phyloP scores from a whole-genome alignment of 2,797 vertebrate species.

The Luscinia megarhynchos region DNA sequence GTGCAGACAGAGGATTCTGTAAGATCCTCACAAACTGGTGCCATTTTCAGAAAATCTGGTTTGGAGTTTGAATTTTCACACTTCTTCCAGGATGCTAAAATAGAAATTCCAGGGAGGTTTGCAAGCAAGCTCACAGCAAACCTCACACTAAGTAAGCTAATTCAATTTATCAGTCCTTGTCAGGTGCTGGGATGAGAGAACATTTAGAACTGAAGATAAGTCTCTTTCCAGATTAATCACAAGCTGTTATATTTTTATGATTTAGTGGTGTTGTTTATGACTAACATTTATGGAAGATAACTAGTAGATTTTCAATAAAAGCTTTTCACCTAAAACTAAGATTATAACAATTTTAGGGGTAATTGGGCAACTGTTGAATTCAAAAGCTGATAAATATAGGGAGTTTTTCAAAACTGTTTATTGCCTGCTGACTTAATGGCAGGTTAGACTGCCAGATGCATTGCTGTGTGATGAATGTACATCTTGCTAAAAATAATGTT shows the following conservation, averaged over 20 bases:
- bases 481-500: conserved; percentile 11
- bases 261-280: conserved; percentile 51
- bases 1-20: background rate
- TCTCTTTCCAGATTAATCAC: conserved; percentile 41
- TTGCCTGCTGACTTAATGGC: conserved; percentile 40
- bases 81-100: background rate
- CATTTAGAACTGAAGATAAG: conserved; percentile 34
- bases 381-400: conserved; percentile 32
- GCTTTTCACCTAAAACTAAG: conserved; percentile 45
- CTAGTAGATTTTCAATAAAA: conserved; percentile 33
- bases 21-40: background rate
- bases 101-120: background rate
- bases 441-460: conserved; percentile 60
- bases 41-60: background rate
- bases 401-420: background rate
- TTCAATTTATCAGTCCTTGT: conserved; percentile 47
- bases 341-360: conserved; percentile 50
- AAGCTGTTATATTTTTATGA: conserved; percentile 56
- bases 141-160: conserved; percentile 10
- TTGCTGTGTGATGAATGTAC: background rate
- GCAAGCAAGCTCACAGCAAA: background rate
- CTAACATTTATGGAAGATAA: conserved; percentile 45
- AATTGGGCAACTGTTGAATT: conserved; percentile 38
- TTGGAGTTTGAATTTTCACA: background rate
- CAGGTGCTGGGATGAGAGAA: background rate